Conservation (phyloP, 2,797 vertebrate species). For the Smutsia gigantea region DNA sequence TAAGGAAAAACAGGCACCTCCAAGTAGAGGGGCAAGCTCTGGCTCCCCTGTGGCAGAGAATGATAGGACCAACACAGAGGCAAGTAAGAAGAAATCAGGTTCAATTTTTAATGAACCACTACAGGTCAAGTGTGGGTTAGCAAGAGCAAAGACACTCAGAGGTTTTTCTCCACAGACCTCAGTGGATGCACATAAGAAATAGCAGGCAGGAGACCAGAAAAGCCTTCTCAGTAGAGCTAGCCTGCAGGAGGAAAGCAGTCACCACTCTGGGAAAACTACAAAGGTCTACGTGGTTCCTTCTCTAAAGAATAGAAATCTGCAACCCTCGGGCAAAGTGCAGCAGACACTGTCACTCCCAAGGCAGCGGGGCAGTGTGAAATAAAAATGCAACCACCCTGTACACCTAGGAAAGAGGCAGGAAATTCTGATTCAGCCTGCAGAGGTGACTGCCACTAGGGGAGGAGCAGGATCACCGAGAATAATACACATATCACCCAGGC, state of each 20-base stretch:
- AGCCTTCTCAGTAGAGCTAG: background rate
- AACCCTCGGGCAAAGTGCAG: background rate
- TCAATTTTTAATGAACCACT: conserved; percentile 17
- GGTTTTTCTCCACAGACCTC: background rate
- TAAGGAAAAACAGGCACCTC: background rate
- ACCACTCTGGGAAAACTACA: background rate
- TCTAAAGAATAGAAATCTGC: conserved; percentile 14
- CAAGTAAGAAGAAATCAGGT: background rate
- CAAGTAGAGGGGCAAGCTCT: background rate
- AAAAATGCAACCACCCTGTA: background rate
- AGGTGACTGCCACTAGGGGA: background rate
- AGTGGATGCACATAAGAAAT: background rate
- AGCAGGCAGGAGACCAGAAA: background rate
- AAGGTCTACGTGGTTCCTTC: background rate
- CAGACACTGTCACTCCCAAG: conserved; percentile 1
- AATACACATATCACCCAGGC: background rate
- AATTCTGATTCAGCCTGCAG: background rate
- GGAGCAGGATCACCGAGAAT: background rate
- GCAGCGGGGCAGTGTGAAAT: background rate
- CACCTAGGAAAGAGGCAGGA: background rate
- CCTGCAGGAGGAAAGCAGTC: background rate
- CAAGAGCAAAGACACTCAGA: background rate
- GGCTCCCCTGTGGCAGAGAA: background rate
- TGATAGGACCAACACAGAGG: background rate
- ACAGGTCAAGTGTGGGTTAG: background rate